Base-by-base conservation (phyloP, 1,140 invertebrate genomes). In the Wiebesia pumilae region DNA sequence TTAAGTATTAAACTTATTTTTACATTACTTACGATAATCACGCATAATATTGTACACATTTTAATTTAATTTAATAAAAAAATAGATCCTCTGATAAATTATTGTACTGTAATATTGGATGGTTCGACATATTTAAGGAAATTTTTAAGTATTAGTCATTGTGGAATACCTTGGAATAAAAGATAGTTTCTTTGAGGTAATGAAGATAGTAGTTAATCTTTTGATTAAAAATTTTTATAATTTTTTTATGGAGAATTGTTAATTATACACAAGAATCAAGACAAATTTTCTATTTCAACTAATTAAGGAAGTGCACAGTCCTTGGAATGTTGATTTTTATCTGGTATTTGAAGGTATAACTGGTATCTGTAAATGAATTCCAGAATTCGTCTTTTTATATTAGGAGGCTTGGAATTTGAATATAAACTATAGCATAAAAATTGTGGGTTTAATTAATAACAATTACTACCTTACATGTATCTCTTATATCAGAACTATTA, bases 271-370 rank as follows among this genome's bases (percentile, higher is more conserved):
- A 1, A n/a, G 6, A n/a, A 69, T n/a, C n/a, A 69, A 33, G 65
- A 69, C 65, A 12, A 33, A 69, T 69, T 69, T 69, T 69, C 65
- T 69, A 69, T 33, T 69, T 69, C 30, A 30, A 69, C 30, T 69
- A 69, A 69, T n/a, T 69, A 69, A 3, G 65, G 65, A 69, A 69
- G 65, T 69, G 65, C 65, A 65, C 27, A n/a, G 10, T 69, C 65
- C 33, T 69, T 33, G 65, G 30, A 69, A 69, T 69, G 65, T 69
- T 69, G 65, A 69, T 35, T 69, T 69, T 33, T 69, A 69, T 69
- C 65, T 33, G 65, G 16, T 0, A 69, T 69, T 69, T 33, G 30
- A 69, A 69, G 65, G 6, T 69, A 33, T 69, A 69, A 69, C 30
- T 69, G 65, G 65, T 69, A 69, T 65, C 62, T 65, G n/a, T 33